These are phyloP conservation scores for Cnemophilus loriae DNA, from an alignment of 2,113 vertebrate genomes.

Conservation along the genomic window DNA sequence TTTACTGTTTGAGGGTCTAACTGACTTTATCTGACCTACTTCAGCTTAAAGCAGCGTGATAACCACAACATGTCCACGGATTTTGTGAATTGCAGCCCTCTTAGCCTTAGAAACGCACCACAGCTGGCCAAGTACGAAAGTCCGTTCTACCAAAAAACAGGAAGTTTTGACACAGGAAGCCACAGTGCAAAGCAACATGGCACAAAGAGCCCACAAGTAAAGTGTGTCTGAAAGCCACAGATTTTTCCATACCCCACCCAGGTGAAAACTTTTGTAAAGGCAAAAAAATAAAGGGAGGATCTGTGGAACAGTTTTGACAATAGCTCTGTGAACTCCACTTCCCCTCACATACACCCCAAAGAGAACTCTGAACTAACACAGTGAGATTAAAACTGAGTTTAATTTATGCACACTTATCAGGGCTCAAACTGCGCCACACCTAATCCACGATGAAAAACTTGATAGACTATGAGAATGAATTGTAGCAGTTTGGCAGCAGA, in stretches of 20 bases:
- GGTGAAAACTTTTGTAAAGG: background rate
- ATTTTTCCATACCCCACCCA: background rate
- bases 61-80: rapidly evolving
- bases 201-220: background rate
- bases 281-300: background rate
- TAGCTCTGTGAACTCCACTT: background rate
- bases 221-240: background rate
- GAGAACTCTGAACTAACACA: background rate
- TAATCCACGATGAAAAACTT: background rate
- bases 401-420: background rate
- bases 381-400: background rate
- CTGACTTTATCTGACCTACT: background rate
- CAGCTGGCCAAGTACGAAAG: background rate
- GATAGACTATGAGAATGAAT: background rate
- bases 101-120: background rate
- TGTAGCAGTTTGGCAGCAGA: background rate
- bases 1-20: background rate
- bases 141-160: background rate
- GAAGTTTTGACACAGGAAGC: background rate
- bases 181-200: background rate
- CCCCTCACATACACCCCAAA: background rate
- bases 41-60: background rate
- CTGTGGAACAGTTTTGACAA: background rate
- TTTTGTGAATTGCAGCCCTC: background rate
- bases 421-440: background rate